Evolutionary conservation across 2,888 invertebrate genomes (phyloP), one percentile per base, ranked within the genome.

Genomic region (Augochlorella aurata): DNA sequence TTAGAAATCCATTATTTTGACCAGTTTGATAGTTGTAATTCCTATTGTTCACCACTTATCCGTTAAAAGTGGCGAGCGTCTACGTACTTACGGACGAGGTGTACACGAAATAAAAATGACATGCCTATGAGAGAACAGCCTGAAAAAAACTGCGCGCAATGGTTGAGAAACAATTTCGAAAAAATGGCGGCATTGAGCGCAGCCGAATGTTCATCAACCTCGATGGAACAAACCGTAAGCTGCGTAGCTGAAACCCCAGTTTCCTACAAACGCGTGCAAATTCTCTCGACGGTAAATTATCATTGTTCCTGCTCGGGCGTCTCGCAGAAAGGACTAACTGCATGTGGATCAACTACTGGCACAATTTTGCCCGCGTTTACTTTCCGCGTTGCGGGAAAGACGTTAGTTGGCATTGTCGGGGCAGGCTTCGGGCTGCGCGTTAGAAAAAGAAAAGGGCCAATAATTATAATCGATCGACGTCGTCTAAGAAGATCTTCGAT

Each of bases 351-450:
- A 10, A 38, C 29, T 38, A 63, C 61, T 38, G 61, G 61, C 61
- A 63, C 61, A 38, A 63, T 63, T 63, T 63, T 63, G 9, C 9
- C 29, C 61, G 61, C 66, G 45, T 66, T 66, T 47, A 66, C 66
- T 66, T 21, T 44, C 45, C 66, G 66, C 21, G 66, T 66, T 10
- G 16, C 65, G 38, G 44, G 44, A 10, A 47, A 67, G 4, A 14
- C 45, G 7, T 24, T 21, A 0, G 47, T 45, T 9, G 3, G 10
- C 24, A 24, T 67, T 29, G 67, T 24, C 66, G 14, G 45, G 10
- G 3, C 10, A 21, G 45, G 38, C 38, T 38, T 38, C 38, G 38
- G 38, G 29, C 5, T 45, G n/a, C 45, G 4, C 44, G n/a, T 38
- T 54, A n/a, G 12, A n/a, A 10, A 2, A n/a, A 21, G n/a, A 38